phyloP scores from a whole-genome alignment of 1,140 invertebrate species.

The Prorops nasuta region DNA sequence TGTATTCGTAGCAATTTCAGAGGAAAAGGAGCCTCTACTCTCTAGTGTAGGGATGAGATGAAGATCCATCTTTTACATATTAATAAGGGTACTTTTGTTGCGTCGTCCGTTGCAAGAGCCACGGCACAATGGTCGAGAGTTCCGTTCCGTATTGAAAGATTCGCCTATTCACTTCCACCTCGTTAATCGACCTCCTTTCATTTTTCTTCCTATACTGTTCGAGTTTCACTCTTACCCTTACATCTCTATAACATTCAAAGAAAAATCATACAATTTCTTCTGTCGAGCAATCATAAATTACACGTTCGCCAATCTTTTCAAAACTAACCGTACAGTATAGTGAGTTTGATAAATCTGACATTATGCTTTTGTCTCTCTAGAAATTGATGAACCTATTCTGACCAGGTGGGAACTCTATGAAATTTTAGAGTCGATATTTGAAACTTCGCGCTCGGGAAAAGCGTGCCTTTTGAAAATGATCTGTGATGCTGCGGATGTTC shows the following conservation, averaged over 20 bases:
- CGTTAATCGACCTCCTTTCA: constrained; percentile 10
- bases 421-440: constrained; percentile 59
- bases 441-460: constrained; percentile 58
- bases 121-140: constrained; percentile 10
- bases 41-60: constrained; percentile 33
- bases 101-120: neutral
- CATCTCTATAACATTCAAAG: constrained; percentile 3
- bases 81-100: constrained; percentile 41
- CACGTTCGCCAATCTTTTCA: too few relatives aligned
- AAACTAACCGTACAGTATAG: too few relatives aligned
- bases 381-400: too few relatives aligned
- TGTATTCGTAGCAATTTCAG: neutral
- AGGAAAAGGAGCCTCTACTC: too few relatives aligned
- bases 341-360: too few relatives aligned
- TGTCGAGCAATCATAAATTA: too few relatives aligned
- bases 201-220: neutral
- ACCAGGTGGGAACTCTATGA: constrained; percentile 66
- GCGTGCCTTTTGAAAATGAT: constrained; percentile 71
- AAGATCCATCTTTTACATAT: constrained; percentile 34
- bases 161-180: neutral
- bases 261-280: constrained; percentile 9
- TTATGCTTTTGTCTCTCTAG: too few relatives aligned
- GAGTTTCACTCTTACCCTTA: neutral
- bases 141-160: neutral
- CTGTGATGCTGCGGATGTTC: constrained; percentile 70